Conservation (phyloP, 1,140 invertebrate genomes). For the Papilio helenus region DNA sequence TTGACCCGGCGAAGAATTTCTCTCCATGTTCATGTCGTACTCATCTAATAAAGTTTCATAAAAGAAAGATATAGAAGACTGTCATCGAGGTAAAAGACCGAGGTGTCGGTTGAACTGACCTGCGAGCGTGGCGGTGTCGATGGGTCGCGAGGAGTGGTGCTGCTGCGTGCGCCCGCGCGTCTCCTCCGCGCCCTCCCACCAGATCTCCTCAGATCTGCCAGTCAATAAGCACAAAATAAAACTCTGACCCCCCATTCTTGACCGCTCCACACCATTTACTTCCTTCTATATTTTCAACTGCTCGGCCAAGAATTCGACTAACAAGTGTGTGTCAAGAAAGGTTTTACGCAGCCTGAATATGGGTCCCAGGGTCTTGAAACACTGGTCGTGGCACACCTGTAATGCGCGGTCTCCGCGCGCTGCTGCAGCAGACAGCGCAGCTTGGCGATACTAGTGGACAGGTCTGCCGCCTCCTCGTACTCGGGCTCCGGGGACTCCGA, state of each 20-base stretch:
- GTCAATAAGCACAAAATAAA: too few relatives aligned
- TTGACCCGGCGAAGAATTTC: constrained; percentile 64
- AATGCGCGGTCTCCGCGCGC: constrained; percentile 72
- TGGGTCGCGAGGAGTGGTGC: constrained; percentile 51
- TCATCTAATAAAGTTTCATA: too few relatives aligned
- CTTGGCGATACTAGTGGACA: constrained; percentile 89
- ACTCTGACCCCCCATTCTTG: too few relatives aligned
- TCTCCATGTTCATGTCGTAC: constrained; percentile 67
- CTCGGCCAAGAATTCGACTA: too few relatives aligned
- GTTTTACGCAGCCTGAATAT: too few relatives aligned
- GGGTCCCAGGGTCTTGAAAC: too few relatives aligned
- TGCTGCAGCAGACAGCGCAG: constrained; percentile 86
- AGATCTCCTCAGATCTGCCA: constrained; percentile 57
- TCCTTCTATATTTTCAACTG: too few relatives aligned
- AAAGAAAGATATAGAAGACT: too few relatives aligned
- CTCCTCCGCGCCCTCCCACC: constrained; percentile 71
- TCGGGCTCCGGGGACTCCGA: constrained; percentile 84
- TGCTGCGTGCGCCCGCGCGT: constrained; percentile 58
- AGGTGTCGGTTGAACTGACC: constrained; percentile 46
- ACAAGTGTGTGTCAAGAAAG: too few relatives aligned
- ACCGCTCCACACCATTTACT: too few relatives aligned
- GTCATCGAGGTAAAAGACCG: not conserved
- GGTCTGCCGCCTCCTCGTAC: constrained; percentile 88
- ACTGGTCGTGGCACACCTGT: constrained; percentile 43
- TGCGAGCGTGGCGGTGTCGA: constrained; percentile 65